phyloP scores from a whole-genome alignment of 2,113 vertebrate genomes.

The Rousettus leschenaultii region DNA sequence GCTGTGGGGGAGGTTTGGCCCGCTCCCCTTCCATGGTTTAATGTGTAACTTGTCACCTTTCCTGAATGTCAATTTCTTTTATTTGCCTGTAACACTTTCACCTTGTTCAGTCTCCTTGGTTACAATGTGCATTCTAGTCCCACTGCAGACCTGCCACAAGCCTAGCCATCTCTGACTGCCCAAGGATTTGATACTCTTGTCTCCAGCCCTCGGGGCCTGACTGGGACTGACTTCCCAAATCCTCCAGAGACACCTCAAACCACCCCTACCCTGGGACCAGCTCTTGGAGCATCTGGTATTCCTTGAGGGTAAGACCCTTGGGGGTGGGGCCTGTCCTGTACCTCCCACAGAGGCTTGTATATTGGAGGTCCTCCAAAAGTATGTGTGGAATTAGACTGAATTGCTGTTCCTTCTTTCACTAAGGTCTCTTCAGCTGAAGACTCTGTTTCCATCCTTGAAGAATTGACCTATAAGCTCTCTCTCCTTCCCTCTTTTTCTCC shows the following conservation, averaged over 20 bases:
- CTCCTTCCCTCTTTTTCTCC: background rate
- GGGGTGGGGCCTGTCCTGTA: background rate
- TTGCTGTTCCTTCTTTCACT: background rate
- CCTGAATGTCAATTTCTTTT: conserved; percentile 49
- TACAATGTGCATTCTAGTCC: background rate
- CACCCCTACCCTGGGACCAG: too few relatives aligned
- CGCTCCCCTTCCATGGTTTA: conserved; percentile 38
- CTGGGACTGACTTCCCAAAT: background rate
- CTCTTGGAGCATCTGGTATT: background rate
- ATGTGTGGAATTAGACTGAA: background rate
- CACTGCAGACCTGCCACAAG: background rate
- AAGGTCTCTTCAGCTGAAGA: background rate
- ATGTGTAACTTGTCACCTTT: conserved; percentile 70
- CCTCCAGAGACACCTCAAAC: rapidly evolving
- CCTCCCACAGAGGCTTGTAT: background rate
- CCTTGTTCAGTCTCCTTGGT: conserved; percentile 47
- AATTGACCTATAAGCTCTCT: background rate
- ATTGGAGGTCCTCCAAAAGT: background rate
- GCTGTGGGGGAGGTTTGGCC: background rate
- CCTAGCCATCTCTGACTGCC: background rate
- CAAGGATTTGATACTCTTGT: background rate
- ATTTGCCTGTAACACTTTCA: conserved; percentile 47
- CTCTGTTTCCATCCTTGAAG: background rate
- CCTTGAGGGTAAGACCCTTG: background rate
- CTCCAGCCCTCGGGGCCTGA: background rate